Conservation (phyloP, 2,888 invertebrate genomes). For the Reticulitermes lucifugus region DNA sequence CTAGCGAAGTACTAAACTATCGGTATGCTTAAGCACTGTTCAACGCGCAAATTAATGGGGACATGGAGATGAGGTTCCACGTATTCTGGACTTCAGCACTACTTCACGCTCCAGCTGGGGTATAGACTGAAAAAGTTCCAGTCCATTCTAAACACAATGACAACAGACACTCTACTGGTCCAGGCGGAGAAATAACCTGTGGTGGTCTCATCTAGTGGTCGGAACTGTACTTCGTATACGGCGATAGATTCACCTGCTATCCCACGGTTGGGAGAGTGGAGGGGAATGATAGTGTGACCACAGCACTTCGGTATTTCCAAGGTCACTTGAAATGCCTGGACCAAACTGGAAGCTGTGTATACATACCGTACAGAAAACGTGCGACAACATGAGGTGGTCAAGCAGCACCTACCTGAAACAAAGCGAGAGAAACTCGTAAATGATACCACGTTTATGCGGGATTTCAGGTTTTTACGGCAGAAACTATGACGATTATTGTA, state of each 20-base stretch:
- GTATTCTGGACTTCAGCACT: too few relatives aligned
- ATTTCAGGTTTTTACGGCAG: neutral
- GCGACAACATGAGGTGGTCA: neutral
- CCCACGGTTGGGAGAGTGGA: neutral
- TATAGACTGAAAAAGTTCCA: too few relatives aligned
- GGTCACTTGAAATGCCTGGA: constrained; percentile 1
- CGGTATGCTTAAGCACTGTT: too few relatives aligned
- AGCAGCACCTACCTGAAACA: neutral
- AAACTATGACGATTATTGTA: too few relatives aligned
- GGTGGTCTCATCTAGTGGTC: neutral
- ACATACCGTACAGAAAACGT: neutral
- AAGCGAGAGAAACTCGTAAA: neutral
- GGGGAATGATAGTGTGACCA: neutral
- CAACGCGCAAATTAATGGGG: too few relatives aligned
- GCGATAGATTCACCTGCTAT: neutral
- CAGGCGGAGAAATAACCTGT: too few relatives aligned
- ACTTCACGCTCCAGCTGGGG: too few relatives aligned
- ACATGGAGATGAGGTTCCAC: too few relatives aligned
- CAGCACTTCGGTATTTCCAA: constrained; percentile 3
- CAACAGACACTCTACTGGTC: too few relatives aligned
- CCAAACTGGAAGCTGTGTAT: neutral
- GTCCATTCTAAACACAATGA: too few relatives aligned
- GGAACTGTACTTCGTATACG: neutral
- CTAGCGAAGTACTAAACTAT: too few relatives aligned
- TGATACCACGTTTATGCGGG: too few relatives aligned